These are phyloP conservation scores for Gastrophysa polygoni DNA, from an alignment of 2,888 invertebrate genomes.

Conservation along the genomic window DNA sequence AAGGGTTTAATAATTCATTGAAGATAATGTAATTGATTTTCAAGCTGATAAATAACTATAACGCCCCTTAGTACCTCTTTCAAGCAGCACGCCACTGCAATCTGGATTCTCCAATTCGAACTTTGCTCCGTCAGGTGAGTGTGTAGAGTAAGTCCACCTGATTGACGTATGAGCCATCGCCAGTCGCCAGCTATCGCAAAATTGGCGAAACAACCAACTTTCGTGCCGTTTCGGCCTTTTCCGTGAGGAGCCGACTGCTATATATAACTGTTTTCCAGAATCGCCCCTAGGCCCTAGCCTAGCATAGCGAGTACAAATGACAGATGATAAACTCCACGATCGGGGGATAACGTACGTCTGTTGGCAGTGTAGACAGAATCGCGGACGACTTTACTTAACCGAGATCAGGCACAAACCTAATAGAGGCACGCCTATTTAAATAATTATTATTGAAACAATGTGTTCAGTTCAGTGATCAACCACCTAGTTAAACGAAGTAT, in stretches of 20 bases:
- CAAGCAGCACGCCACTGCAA: not conserved
- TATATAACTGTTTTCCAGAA: slow-evolving; percentile 37
- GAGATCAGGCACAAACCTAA: slow-evolving; percentile 15
- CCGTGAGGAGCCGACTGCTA: slow-evolving; percentile 30
- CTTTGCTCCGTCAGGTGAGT: not conserved
- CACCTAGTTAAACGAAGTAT: not conserved
- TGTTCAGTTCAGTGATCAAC: slow-evolving; percentile 32
- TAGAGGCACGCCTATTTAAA: slow-evolving; percentile 29
- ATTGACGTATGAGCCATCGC: not conserved
- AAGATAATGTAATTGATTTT: no score
- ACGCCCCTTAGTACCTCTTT: not conserved
- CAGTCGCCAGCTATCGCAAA: not conserved
- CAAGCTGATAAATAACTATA: no score
- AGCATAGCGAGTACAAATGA: slow-evolving; percentile 13
- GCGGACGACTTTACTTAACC: slow-evolving; percentile 11
- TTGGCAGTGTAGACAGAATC: not conserved
- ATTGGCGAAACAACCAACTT: not conserved
- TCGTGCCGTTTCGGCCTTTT: slow-evolving; percentile 27
- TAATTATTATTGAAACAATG: slow-evolving; percentile 29
- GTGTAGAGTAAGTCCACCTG: not conserved
- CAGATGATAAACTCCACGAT: not conserved
- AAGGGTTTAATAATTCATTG: no score
- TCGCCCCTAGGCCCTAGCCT: slow-evolving; percentile 26
- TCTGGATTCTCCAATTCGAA: not conserved
- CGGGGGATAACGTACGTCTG: not conserved